phyloP scores from a whole-genome alignment of 2,888 invertebrate genomes.

The Strigamia crassipes region DNA sequence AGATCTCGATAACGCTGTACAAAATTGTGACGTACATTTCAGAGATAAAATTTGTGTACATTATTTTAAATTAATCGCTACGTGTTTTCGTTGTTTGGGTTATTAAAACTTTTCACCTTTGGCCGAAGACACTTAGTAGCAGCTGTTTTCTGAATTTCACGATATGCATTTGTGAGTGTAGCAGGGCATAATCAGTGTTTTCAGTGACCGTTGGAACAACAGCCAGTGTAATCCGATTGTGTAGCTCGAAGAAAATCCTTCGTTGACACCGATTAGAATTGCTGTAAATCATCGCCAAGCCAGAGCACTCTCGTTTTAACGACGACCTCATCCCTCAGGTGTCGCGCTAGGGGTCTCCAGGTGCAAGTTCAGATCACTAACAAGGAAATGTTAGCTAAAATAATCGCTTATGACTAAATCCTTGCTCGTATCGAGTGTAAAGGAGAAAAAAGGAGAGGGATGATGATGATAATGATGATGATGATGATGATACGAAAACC shows the following conservation, averaged over 20 bases:
- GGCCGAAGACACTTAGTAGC: neutral
- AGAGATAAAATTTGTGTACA: too few species aligned
- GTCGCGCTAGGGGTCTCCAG: conserved; percentile 11
- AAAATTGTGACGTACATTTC: too few species aligned
- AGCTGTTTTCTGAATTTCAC: neutral
- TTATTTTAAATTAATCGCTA: neutral
- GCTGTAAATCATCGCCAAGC: conserved; percentile 30
- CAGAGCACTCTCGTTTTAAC: conserved; percentile 5
- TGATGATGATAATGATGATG: conserved; percentile 2
- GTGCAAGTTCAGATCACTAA: conserved; percentile 4
- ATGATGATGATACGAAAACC: conserved; percentile 6
- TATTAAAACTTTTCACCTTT: conserved; percentile 17
- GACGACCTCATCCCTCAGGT: neutral
- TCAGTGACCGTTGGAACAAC: conserved; percentile 1
- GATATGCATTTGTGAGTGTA: neutral
- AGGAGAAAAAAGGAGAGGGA: neutral
- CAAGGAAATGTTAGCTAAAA: neutral
- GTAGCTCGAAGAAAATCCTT: neutral
- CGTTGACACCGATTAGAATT: conserved; percentile 30
- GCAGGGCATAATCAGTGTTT: neutral
- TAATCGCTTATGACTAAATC: neutral
- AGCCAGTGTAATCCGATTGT: neutral
- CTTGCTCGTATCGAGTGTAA: neutral
- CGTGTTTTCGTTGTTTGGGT: neutral
- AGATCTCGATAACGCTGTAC: too few species aligned